Base-by-base conservation (phyloP, 1,140 invertebrate species). In the Belonocnema kinseyi region DNA sequence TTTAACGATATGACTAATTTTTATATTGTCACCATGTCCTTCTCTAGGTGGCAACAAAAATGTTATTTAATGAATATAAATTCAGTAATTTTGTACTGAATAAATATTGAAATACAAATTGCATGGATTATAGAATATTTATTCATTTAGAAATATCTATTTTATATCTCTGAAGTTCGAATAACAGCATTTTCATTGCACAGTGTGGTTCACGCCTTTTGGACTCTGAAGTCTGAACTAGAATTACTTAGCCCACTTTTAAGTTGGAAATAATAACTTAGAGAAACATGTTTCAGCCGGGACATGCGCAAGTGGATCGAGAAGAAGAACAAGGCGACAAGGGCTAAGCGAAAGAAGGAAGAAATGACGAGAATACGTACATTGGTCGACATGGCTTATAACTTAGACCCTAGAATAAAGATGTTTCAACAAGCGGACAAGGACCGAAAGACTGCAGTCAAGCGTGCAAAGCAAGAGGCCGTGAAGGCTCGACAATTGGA, bases 221-320 rank as follows among this genome's bases (percentile, higher is more conserved):
- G 21, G 1, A 26, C 21, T 26, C 1, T 26, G 21, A 26, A 26
- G 1, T 26, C 21, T 26, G 21, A 74, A n/a, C n/a, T 19, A 76
- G 50, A 78, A 72, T 75, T 66, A 51, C 75, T 70, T 54, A 66
- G 40, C 40, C 0, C 10, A 46, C 40, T 46, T 46, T 46, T 46
- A 10, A 1, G 2, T 46, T 46, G 1, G 11, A 46, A 46, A 46
- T 46, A 11, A 46, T 10, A 21, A 56, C 26, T 19, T 70, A 21
- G 19, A 19, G 21, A 54, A 50, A 74, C 40, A 73, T 7, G 71
- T 78, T 73, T 46, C 72, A 91, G 90, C 92, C 94, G 98, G 1
- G 98, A 99, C 84, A 98, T 99, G 92, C 93, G 98, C 33, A 95
- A 97, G 77, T 99, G 97, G 96, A 99, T 99, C 85, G 98, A 99